A percentile compares a stretch with the other conserved stretches of the same genome.
Evolutionary conservation across 2,113 vertebrate species (phyloP).

Genomic region (Oreochromis tanganicae): DNA sequence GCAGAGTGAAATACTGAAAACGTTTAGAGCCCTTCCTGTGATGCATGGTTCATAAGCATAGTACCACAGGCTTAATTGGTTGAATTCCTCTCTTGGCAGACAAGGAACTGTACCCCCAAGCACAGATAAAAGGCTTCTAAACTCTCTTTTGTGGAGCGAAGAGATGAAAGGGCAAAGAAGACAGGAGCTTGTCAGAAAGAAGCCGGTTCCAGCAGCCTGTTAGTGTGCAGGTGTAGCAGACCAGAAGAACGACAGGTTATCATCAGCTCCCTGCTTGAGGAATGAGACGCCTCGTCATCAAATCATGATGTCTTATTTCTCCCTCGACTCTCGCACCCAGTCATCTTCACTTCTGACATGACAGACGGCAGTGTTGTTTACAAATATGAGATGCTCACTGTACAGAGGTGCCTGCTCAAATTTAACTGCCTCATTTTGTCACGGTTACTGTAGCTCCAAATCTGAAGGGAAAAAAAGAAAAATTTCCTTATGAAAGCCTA

Average conservation of each 20-base stretch:
- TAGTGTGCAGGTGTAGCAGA: slow-evolving; percentile 61
- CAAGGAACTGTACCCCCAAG: slow-evolving; percentile 59
- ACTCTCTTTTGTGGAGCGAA: slow-evolving; percentile 64
- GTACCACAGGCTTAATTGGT: slow-evolving; percentile 62
- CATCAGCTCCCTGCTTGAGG: slow-evolving; percentile 57
- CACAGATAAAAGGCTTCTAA: slow-evolving; percentile 69
- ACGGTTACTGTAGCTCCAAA: not conserved
- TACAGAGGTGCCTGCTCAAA: not conserved
- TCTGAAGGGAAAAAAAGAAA: not conserved
- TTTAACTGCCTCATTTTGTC: not conserved
- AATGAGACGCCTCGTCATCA: slow-evolving; percentile 57
- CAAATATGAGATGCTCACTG: slow-evolving; percentile 9
- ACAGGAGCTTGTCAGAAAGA: slow-evolving; percentile 68
- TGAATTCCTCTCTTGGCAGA: slow-evolving; percentile 54
- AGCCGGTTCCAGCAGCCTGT: slow-evolving; percentile 51
- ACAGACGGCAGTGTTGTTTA: slow-evolving; percentile 23
- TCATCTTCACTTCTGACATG: slow-evolving; percentile 32
- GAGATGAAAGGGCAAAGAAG: slow-evolving; percentile 71
- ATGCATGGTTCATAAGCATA: slow-evolving; percentile 47
- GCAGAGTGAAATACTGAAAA: slow-evolving; percentile 33
- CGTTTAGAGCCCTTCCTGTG: slow-evolving; percentile 34
- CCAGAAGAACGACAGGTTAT: slow-evolving; percentile 66
- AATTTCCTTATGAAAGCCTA: not conserved
- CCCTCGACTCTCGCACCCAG: slow-evolving; percentile 11
- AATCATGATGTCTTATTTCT: slow-evolving; percentile 57